Conservation (phyloP, 2,797 vertebrate genomes). For the Capromys pilorides region DNA sequence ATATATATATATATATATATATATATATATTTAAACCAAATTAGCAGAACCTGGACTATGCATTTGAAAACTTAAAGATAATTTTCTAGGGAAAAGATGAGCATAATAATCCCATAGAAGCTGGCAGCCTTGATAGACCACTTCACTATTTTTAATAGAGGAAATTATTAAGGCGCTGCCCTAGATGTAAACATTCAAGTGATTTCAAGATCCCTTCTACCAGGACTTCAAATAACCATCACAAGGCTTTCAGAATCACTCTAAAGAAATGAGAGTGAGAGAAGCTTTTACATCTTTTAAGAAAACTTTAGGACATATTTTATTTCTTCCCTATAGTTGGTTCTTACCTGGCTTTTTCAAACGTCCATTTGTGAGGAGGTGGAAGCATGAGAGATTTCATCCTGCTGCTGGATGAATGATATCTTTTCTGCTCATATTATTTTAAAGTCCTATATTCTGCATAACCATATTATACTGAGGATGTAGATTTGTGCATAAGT, state of each 20-base stretch:
- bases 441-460: neutral
- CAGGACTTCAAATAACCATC: neutral
- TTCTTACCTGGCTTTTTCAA: neutral
- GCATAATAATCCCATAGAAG: neutral
- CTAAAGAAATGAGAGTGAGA: neutral
- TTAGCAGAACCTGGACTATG: neutral
- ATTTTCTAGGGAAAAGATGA: neutral
- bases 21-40: neutral
- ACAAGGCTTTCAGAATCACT: neutral
- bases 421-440: neutral
- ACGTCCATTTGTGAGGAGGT: neutral
- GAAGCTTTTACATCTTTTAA: neutral
- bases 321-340: neutral
- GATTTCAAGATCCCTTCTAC: slow-evolving; percentile 3
- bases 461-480: neutral
- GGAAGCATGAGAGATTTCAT: neutral
- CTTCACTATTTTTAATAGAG: neutral
- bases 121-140: neutral
- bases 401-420: neutral
- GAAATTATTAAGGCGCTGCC: neutral
- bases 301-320: neutral
- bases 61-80: slow-evolving; percentile 7
- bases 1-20: neutral
- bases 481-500: neutral
- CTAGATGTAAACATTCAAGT: neutral